Conservation (phyloP, 2,113 vertebrate species). For the Talpa occidentalis region DNA sequence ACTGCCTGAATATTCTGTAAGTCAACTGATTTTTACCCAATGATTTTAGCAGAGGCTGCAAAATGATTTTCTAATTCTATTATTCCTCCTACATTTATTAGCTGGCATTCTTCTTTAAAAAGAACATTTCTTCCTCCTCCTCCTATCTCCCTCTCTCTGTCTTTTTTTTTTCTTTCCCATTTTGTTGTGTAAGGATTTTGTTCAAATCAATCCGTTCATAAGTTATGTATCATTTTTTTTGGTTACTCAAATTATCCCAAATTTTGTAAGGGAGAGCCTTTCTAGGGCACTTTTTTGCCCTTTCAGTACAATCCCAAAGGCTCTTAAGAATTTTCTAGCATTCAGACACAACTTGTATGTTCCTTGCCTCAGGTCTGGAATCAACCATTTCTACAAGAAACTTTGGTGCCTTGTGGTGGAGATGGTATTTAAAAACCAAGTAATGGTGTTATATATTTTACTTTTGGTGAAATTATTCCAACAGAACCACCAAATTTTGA, state of each 20-base stretch:
- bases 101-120: not conserved
- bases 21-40: not conserved
- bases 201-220: not conserved
- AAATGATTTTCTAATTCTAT: not conserved
- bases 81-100: not conserved
- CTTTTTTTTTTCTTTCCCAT: not conserved
- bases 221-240: not conserved
- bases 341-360: not conserved
- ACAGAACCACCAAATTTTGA: not conserved
- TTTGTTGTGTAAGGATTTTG: not conserved
- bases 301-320: not conserved
- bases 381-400: not conserved
- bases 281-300: not conserved
- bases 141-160: not conserved
- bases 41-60: not conserved
- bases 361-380: not conserved
- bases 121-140: not conserved
- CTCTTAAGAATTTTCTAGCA: not conserved
- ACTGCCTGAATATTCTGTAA: not conserved
- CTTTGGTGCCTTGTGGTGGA: not conserved
- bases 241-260: not conserved
- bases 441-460: not conserved
- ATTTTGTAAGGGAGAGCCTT: not conserved
- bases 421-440: not conserved
- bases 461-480: conserved; percentile 14